Percentiles rank a stretch among this genome's conserved stretches.
Evolutionary conservation across 2,888 invertebrate species (phyloP).

Genomic region (Sarcophaga subvicina): DNA sequence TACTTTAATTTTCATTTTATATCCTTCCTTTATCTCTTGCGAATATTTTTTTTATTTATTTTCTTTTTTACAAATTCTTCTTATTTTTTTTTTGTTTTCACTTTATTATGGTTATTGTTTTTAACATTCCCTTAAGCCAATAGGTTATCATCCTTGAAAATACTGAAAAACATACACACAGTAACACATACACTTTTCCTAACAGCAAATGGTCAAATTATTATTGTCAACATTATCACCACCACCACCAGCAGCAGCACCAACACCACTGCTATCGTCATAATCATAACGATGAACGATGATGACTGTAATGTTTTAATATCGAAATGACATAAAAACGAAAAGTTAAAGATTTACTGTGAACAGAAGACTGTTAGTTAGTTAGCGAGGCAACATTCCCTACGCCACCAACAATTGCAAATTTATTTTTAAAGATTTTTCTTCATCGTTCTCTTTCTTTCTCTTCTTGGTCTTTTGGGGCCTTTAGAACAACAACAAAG

Average conservation of each 20-base stretch:
- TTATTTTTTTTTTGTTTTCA: too few species aligned
- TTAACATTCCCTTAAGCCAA: background rate
- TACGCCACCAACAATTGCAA: background rate
- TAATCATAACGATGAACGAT: background rate
- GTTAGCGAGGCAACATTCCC: too few species aligned
- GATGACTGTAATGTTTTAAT: conserved; percentile 4
- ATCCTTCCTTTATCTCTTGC: too few species aligned
- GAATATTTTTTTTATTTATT: too few species aligned
- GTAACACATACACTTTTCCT: background rate
- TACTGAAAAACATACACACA: background rate
- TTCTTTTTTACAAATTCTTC: too few species aligned
- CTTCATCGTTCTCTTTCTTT: background rate
- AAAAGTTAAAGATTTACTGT: conserved; percentile 31
- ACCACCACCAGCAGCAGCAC: background rate
- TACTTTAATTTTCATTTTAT: too few species aligned
- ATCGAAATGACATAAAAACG: conserved; percentile 33
- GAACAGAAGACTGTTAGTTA: too few species aligned
- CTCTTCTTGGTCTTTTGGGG: background rate
- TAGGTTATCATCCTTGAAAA: background rate
- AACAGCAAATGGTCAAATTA: background rate
- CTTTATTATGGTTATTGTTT: background rate
- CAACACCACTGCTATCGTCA: background rate
- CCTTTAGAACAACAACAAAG: background rate
- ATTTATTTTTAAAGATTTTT: background rate
- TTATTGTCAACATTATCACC: background rate